Conservation (phyloP, 2,113 vertebrate species). For the Notechis scutatus region DNA sequence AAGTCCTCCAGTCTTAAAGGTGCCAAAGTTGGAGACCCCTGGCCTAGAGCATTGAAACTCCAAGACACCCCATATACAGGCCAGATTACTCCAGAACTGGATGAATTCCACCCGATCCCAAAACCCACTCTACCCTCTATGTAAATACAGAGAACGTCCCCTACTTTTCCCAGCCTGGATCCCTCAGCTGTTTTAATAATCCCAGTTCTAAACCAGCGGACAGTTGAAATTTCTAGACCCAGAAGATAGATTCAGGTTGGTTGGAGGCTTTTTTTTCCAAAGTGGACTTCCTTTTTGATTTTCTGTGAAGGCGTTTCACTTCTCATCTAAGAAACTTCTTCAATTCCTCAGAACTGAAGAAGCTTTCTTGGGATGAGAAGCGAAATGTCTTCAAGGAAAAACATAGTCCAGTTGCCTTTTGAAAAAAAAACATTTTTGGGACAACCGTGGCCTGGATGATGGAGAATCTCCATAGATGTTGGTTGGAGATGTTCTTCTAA, state of each 20-base stretch:
- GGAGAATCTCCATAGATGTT: neutral
- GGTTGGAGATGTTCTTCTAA: too few species aligned
- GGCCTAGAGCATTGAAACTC: neutral
- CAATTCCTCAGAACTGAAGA: neutral
- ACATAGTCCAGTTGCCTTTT: too few species aligned
- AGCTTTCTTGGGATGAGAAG: neutral
- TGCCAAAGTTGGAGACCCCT: too few species aligned
- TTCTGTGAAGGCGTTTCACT: neutral
- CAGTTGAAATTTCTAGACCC: neutral
- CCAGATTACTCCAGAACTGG: neutral
- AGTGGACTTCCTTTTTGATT: neutral
- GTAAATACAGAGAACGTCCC: neutral
- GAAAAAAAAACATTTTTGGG: neutral
- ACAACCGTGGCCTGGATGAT: neutral
- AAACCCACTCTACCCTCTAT: neutral
- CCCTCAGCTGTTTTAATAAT: neutral
- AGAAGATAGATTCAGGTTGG: neutral
- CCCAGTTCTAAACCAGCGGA: neutral
- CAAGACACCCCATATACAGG: neutral
- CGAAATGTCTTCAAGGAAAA: too few species aligned
- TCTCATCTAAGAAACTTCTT: neutral
- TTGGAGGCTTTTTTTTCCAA: neutral
- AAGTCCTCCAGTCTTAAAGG: too few species aligned
- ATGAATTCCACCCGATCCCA: neutral
- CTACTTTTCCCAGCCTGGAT: neutral